Base-by-base conservation (phyloP, 1,140 invertebrate genomes). In the Leptestheria dahalacensis region DNA sequence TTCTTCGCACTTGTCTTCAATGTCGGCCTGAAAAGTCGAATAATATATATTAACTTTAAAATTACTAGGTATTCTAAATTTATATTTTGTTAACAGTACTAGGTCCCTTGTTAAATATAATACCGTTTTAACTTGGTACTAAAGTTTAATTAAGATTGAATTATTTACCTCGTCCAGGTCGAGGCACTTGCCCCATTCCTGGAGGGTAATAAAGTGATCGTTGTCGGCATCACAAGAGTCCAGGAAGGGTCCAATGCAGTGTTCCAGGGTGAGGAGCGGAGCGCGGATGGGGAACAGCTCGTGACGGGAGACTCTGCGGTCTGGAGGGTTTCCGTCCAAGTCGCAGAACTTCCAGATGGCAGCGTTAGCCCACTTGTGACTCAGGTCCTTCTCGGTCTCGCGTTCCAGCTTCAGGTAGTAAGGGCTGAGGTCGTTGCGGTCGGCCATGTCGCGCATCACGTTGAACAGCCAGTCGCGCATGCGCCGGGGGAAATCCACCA, bases 291-390 rank as follows among this genome's bases (percentile, higher is more conserved):
- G 92, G 77, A 96, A 95, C 57, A 96, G 74, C 72, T 96, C 92
- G 74, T 95, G 91, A 41, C 88, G 81, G 3, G 90, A 93, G 2
- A 95, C 88, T 61, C 71, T 78, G 67, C 81, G 79, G 73, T 93
- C 88, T 66, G 88, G 86, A 60, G 88, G 86, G 71, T 90, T 80
- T 18, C 82, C 84, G 71, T 95, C 91, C 49, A 96, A 76, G 70
- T 96, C 91, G 69, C 91, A 95, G 86, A 91, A 96, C 70, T 96
- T 96, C 92, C 92, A 96, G 57, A 96, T 83, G 33, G 91, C 91
- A 12, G 91, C 90, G 69, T 91, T 91, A 3, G 84, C 79, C 87
- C 90, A 93, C 65, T 86, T 79, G 29, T 84, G 75, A 1, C 84
- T 86, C 64, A 86, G 77, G 68, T 90, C 88, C 57, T 68, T 70